These are phyloP conservation scores for Drosophila borborema DNA, from an alignment of 2,888 invertebrate genomes.

Conservation along the genomic window DNA sequence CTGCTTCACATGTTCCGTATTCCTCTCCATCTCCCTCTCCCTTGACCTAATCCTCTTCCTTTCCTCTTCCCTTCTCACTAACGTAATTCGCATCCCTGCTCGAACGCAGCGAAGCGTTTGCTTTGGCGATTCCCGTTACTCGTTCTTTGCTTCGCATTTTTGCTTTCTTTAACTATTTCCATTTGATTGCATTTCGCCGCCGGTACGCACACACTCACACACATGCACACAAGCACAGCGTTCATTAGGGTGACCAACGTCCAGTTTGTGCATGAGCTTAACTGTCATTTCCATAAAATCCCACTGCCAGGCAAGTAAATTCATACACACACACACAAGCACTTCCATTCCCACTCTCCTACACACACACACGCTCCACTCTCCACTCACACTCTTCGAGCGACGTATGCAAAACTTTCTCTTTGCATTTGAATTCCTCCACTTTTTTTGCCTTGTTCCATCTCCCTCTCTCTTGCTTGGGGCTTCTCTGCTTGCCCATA, in stretches of 20 bases:
- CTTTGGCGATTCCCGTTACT: constrained; percentile 18
- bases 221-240: constrained; percentile 26
- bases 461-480: neutral
- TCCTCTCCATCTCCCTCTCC: neutral
- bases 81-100: constrained; percentile 11
- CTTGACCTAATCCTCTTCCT: neutral
- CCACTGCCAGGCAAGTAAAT: constrained; percentile 9
- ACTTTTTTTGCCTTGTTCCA: neutral
- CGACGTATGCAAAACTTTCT: constrained; percentile 76
- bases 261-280: constrained; percentile 60
- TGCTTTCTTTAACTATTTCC: constrained; percentile 74
- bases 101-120: constrained; percentile 55
- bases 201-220: constrained; percentile 28
- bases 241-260: constrained; percentile 72
- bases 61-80: constrained; percentile 3
- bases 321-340: neutral
- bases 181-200: constrained; percentile 74
- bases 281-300: constrained; percentile 75
- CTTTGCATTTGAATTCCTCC: constrained; percentile 65
- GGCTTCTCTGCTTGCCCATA: constrained; percentile 48
- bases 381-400: constrained; percentile 30
- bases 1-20: neutral
- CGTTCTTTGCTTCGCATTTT: constrained; percentile 42
- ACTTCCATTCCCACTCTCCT: constrained; percentile 6
- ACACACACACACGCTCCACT: neutral